phyloP scores from a whole-genome alignment of 1,140 invertebrate genomes.

The Leptinotarsa lineolata region DNA sequence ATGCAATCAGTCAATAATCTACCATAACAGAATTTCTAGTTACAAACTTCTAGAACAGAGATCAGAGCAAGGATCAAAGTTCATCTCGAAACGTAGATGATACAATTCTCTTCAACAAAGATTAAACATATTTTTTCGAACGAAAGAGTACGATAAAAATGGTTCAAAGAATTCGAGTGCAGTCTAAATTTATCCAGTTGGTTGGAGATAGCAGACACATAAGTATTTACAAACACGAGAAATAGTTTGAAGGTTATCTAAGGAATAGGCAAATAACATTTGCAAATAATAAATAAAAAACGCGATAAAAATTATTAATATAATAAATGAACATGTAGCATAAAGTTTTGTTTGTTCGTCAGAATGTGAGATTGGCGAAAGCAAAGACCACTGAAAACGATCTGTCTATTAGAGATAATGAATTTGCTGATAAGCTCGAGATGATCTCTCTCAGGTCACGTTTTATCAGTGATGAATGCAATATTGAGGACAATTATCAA shows the following conservation, averaged over 20 bases:
- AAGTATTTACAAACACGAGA: constrained; percentile 34
- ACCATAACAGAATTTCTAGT: too few relatives aligned
- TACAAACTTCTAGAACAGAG: neutral
- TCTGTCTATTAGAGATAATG: neutral
- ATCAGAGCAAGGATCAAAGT: neutral
- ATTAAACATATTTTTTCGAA: constrained; percentile 12
- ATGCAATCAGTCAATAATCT: too few relatives aligned
- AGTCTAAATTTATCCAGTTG: constrained; percentile 21
- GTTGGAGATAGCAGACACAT: constrained; percentile 9
- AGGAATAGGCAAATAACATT: constrained; percentile 39
- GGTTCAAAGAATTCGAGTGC: constrained; percentile 9
- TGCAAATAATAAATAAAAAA: constrained; percentile 37
- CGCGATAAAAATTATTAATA: constrained; percentile 34
- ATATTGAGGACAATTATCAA: too few relatives aligned
- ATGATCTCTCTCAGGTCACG: constrained; percentile 1
- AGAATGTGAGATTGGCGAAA: neutral
- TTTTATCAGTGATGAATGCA: neutral
- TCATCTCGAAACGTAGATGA: neutral
- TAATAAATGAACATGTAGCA: constrained; percentile 26
- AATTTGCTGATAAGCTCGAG: neutral
- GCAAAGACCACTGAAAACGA: neutral
- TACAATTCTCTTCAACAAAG: neutral
- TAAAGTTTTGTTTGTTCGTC: constrained; percentile 24
- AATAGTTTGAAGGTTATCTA: constrained; percentile 39
- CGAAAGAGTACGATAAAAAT: constrained; percentile 9